Percentiles rank a stretch among this genome's conserved stretches.
These are phyloP conservation scores for Aythya baeri DNA, from an alignment of 2,113 vertebrate genomes.

Conservation along the genomic window DNA sequence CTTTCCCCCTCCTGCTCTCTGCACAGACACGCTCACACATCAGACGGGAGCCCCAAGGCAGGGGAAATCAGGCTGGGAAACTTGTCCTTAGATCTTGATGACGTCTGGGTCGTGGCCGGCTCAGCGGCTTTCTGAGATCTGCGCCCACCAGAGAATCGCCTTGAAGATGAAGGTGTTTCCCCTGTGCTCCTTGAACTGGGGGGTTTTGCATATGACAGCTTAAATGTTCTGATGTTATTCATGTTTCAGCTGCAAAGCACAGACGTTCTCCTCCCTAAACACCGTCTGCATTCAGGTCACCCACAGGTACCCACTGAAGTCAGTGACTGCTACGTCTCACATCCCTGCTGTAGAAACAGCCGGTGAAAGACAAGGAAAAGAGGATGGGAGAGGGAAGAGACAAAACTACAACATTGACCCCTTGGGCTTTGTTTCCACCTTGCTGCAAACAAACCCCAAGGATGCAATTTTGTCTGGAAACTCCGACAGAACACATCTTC, in stretches of 20 bases:
- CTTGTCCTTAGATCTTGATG: not conserved
- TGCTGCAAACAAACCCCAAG: not conserved
- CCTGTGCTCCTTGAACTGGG: not conserved
- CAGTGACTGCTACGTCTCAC: rapidly evolving
- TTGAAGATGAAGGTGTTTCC: not conserved
- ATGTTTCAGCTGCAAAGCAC: not conserved
- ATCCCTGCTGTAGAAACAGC: not conserved
- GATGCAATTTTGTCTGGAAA: not conserved
- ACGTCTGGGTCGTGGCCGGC: not conserved
- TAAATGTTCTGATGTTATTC: not conserved
- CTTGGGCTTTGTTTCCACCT: not conserved
- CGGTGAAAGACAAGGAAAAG: not conserved
- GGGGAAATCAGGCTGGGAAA: not conserved
- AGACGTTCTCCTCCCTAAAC: not conserved
- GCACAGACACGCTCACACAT: not conserved
- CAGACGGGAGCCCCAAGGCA: not conserved
- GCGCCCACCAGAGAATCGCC: not conserved
- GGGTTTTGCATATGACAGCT: not conserved
- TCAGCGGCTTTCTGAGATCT: not conserved
- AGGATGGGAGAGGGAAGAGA: not conserved
- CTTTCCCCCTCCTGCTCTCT: not conserved
- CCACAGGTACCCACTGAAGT: not conserved
- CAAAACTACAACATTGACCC: not conserved
- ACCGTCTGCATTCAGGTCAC: not conserved
- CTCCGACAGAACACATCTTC: not conserved